These are phyloP conservation scores for Melangyna quadrimaculata DNA, from an alignment of 2,888 invertebrate genomes.

Conservation along the genomic window DNA sequence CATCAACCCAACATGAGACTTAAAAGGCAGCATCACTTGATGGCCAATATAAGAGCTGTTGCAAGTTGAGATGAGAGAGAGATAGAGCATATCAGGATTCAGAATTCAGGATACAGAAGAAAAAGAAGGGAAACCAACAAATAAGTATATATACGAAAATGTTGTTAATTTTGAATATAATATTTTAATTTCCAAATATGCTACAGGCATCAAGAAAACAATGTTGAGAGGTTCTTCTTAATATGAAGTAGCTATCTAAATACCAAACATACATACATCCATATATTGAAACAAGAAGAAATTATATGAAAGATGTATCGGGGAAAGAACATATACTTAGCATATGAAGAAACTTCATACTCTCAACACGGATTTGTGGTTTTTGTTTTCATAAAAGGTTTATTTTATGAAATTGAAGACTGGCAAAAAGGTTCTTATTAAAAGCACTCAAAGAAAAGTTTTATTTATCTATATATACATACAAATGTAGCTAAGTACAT, in stretches of 20 bases:
- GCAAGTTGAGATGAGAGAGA: neutral
- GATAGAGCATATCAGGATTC: no score
- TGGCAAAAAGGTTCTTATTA: neutral
- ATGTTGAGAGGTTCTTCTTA: slow-evolving; percentile 12
- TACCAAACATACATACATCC: no score
- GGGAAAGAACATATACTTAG: neutral
- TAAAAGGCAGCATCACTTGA: slow-evolving; percentile 19
- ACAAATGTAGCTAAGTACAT: no score
- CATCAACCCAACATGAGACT: slow-evolving; percentile 12
- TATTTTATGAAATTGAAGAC: neutral
- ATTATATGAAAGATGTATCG: neutral
- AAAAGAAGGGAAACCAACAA: neutral
- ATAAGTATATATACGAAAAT: slow-evolving; percentile 3
- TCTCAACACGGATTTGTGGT: slow-evolving; percentile 7
- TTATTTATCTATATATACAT: no score
- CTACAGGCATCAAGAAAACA: slow-evolving; percentile 29
- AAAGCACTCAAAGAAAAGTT: neutral
- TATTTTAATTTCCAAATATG: slow-evolving; percentile 48
- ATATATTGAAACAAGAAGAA: neutral
- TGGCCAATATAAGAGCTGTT: slow-evolving; percentile 21
- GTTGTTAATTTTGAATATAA: slow-evolving; percentile 52
- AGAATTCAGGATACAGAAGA: neutral
- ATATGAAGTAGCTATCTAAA: no score
- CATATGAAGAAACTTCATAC: neutral
- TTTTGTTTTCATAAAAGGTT: slow-evolving; percentile 12